phyloP scores from a whole-genome alignment of 2,888 invertebrate genomes.

The Drosophila acutilabella region DNA sequence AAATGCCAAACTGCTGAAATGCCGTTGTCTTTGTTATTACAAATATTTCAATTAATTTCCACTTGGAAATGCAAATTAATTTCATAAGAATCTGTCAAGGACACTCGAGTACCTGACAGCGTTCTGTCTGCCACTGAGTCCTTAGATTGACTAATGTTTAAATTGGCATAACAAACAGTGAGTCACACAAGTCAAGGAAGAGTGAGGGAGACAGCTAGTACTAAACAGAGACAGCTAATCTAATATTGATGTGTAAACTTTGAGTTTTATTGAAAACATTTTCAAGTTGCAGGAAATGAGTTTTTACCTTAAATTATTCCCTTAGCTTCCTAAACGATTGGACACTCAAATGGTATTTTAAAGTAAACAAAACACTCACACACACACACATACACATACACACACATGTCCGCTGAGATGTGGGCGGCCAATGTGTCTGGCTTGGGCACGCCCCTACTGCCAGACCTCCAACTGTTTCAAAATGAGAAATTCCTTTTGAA shows the following conservation, averaged over 20 bases:
- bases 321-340: conserved; percentile 20
- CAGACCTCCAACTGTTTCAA: conserved; percentile 69
- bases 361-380: conserved; percentile 15
- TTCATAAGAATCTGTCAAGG: conserved; percentile 21
- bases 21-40: background rate
- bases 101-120: conserved; percentile 15
- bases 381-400: conserved; percentile 10
- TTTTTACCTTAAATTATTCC: conserved; percentile 21
- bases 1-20: conserved; percentile 5
- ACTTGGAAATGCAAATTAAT: conserved; percentile 69
- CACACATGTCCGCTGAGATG: conserved; percentile 58
- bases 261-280: conserved; percentile 49
- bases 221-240: conserved; percentile 36
- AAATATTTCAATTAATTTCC: conserved; percentile 55
- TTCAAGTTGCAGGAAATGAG: conserved; percentile 11
- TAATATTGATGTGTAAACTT: conserved; percentile 62
- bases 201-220: conserved; percentile 11
- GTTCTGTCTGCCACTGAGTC: background rate
- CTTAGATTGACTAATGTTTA: conserved; percentile 37
- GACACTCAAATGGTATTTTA: conserved; percentile 46
- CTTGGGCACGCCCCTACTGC: conserved; percentile 33
- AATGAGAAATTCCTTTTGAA: conserved; percentile 82
- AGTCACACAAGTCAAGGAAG: background rate
- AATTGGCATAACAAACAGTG: conserved; percentile 15
- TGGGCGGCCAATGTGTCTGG: conserved; percentile 51